These are phyloP conservation scores for Neolamprologus brichardi DNA, from an alignment of 2,113 vertebrate genomes.

Conservation along the genomic window DNA sequence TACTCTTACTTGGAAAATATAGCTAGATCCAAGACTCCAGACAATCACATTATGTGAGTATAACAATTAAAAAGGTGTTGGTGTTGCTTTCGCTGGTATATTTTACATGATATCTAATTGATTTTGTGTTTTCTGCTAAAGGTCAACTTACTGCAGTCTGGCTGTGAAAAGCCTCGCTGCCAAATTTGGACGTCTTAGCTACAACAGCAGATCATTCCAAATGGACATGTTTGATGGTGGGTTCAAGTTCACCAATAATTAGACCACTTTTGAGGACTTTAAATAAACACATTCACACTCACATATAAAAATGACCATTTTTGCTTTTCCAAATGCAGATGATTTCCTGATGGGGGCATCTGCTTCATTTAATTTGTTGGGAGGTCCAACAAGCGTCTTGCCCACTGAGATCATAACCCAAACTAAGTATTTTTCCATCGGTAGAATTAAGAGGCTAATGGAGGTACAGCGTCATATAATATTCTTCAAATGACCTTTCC, in stretches of 20 bases:
- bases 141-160: slow-evolving; percentile 76
- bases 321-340: slow-evolving; percentile 50
- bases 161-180: slow-evolving; percentile 77
- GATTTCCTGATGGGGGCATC: slow-evolving; percentile 70
- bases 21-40: slow-evolving; percentile 69
- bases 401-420: slow-evolving; percentile 69
- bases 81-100: neutral
- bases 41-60: slow-evolving; percentile 75
- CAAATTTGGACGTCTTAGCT: slow-evolving; percentile 67
- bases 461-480: slow-evolving; percentile 68
- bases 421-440: slow-evolving; percentile 60
- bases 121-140: slow-evolving; percentile 14
- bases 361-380: slow-evolving; percentile 68
- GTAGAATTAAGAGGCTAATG: slow-evolving; percentile 68
- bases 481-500: fast-evolving
- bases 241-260: slow-evolving; percentile 18
- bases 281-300: neutral
- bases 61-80: neutral
- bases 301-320: neutral
- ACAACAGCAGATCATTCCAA: slow-evolving; percentile 68
- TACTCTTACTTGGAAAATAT: slow-evolving; percentile 75
- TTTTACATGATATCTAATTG: neutral
- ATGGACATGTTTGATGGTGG: slow-evolving; percentile 72
- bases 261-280: neutral
- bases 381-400: slow-evolving; percentile 61